Evolutionary conservation across 2,797 vertebrate species (phyloP).

Genomic region (Eremophila alpestris): DNA sequence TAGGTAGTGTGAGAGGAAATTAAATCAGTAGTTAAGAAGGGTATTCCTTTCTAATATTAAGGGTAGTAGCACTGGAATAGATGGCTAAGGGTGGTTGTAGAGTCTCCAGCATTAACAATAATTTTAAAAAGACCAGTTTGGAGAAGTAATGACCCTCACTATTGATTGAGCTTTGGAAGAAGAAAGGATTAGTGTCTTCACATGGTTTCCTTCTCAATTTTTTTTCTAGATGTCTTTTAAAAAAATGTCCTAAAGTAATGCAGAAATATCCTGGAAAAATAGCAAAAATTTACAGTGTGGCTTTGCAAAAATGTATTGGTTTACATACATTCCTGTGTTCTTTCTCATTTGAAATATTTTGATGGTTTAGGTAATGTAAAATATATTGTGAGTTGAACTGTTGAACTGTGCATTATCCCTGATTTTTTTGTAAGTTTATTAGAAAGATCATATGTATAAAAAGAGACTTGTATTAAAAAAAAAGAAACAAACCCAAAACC

Average conservation of each 20-base stretch:
- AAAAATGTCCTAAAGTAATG: background rate
- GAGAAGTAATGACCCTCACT: background rate
- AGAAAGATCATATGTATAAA: constrained; percentile 36
- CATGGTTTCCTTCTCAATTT: background rate
- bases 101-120: background rate
- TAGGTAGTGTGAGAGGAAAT: background rate
- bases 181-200: background rate
- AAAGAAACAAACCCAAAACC: background rate
- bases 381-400: constrained; percentile 15
- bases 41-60: background rate
- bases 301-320: background rate
- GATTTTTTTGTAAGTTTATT: constrained; percentile 2
- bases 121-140: background rate
- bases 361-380: background rate
- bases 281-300: background rate
- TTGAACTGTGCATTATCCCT: constrained; percentile 33
- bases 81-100: background rate
- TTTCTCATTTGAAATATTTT: background rate
- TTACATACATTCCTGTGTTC: background rate
- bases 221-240: background rate
- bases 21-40: background rate
- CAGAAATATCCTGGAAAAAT: background rate
- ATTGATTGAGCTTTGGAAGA: background rate
- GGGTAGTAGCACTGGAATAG: background rate
- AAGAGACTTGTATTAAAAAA: constrained; percentile 4